phyloP scores from a whole-genome alignment of 37 sponge, comb jelly and placozoan genomes.

The Cliona cf. orientalis region DNA sequence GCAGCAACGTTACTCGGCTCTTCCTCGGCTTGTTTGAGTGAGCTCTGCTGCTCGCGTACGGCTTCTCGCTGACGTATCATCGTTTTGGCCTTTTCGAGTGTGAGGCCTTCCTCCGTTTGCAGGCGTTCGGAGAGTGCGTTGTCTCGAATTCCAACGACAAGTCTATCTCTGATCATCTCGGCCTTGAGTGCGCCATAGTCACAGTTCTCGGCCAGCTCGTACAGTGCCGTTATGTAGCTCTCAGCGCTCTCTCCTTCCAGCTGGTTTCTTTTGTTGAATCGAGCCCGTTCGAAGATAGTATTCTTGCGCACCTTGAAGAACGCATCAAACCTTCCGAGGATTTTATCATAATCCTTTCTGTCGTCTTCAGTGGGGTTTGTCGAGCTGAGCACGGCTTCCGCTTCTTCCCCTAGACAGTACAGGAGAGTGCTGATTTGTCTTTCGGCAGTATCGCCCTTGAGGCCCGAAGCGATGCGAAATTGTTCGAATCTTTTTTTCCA shows the following conservation, averaged over 20 bases:
- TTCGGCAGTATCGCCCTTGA: background rate
- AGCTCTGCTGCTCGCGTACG: conserved; percentile 1
- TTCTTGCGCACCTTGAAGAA: too few species aligned
- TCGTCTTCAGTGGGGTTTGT: conserved; percentile 21
- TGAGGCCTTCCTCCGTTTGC: background rate
- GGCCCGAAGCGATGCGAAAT: conserved; percentile 1
- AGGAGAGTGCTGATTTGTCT: conserved; percentile 28
- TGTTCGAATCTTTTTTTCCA: conserved; percentile 9
- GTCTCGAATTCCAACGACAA: conserved; percentile 21
- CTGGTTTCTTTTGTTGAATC: conserved; percentile 5
- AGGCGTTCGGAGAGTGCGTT: conserved; percentile 16
- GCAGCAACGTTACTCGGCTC: too few species aligned
- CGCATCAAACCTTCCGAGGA: conserved; percentile 6
- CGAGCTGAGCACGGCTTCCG: too few species aligned
- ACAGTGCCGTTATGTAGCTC: conserved; percentile 10
- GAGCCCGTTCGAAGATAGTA: too few species aligned
- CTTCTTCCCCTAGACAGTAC: too few species aligned
- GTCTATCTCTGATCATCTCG: too few species aligned
- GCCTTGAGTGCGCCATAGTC: too few species aligned
- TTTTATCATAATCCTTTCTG: background rate
- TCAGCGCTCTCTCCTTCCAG: conserved; percentile 25
- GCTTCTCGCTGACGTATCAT: too few species aligned
- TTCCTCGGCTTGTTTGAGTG: conserved; percentile 7
- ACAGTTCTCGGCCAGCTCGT: too few species aligned
- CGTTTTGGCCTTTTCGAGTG: too few species aligned